Base-by-base conservation (phyloP, 2,113 vertebrate species). In the Lampris incognitus region DNA sequence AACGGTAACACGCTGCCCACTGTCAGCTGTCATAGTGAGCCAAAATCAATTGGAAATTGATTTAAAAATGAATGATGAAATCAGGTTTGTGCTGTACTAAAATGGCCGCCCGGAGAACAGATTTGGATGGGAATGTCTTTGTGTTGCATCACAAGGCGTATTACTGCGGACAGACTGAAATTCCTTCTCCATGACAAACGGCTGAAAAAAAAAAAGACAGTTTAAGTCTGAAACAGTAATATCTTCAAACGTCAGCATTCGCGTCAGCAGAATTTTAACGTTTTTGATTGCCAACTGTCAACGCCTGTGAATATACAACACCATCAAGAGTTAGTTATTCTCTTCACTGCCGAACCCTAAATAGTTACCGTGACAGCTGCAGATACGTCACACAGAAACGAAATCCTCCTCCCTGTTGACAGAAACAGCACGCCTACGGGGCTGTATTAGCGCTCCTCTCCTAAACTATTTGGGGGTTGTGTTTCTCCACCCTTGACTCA, bases 401-500 rank as follows among this genome's bases (percentile, higher is more conserved):
- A 24, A 24, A 24, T 24, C 24, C 24, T 24, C 24, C 24, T 24
- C 24, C 24, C 24, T 24, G 24, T 24, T 24, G 24, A 24, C 24
- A 24, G 24, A 24, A 24, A 24, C 24, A 24, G 24, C 24, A 24
- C 24, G 24, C 24, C 24, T 24, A 24, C 24, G 24, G 24, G 24
- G 50, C 38, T 49, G 1, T 66, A 40, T 66, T 1, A 39, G n/a
- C 7, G 0, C 24, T 63, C 40, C 10, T 41, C 24, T 55, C 49
- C n/a, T 11, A 52, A 48, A 13, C 46, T 57, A 58, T 5, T 76
- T 6, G 1, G 42, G 44, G 6, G 44, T 69, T 62, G 51, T 48
- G 48, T 79, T 62, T 66, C 48, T 63, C 68, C 39, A 49, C 60
- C 62, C 41, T 73, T 63, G 59, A 91, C 97, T 97, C 94, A 99